phyloP scores from a whole-genome alignment of 2,113 vertebrate species.

The Tonatia bakeri region DNA sequence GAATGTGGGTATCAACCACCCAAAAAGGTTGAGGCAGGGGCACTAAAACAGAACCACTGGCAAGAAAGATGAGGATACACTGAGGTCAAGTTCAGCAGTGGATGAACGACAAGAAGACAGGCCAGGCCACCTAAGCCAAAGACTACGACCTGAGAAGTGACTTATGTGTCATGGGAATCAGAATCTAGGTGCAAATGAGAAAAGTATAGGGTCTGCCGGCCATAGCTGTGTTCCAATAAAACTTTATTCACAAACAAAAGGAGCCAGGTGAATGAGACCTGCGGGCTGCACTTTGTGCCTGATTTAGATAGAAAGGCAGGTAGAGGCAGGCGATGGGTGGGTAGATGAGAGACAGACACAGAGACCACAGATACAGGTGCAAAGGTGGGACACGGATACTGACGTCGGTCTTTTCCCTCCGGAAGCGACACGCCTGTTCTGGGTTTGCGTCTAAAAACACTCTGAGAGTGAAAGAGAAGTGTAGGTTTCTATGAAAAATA shows the following conservation, averaged over 20 bases:
- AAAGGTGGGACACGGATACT: not conserved
- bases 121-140: not conserved
- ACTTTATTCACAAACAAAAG: not conserved
- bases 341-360: not conserved
- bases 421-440: not conserved
- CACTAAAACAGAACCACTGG: not conserved
- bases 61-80: not conserved
- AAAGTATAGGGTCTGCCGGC: not conserved
- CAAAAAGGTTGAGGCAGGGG: not conserved
- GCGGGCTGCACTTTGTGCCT: not conserved
- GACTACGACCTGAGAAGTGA: not conserved
- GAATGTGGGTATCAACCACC: not conserved
- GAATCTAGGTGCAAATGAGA: not conserved
- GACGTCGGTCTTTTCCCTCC: not conserved
- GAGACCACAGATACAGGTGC: not conserved
- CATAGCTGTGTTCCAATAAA: not conserved
- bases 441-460: not conserved
- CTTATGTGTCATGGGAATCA: not conserved
- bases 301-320: not conserved
- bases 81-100: not conserved
- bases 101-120: not conserved
- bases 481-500: not conserved
- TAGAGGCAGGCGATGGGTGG: not conserved
- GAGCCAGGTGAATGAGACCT: not conserved
- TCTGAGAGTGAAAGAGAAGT: not conserved